A percentile compares a stretch with the other conserved stretches of the same genome.
Conservation (phyloP, 2,113 vertebrate genomes). For the Tragelaphus buxtoni region DNA sequence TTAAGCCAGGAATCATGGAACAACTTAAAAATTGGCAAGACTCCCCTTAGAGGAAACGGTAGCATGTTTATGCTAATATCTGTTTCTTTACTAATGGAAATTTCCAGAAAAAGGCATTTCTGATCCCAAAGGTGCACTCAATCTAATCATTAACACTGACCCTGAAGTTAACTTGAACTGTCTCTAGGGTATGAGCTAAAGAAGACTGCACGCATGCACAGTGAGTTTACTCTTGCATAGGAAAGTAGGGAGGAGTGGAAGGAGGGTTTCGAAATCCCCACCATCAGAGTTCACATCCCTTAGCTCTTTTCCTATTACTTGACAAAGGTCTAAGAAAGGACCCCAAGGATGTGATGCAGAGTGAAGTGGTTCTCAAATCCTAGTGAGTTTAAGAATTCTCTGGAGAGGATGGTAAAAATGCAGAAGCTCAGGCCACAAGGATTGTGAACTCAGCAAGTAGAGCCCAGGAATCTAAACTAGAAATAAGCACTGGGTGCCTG, state of each 20-base stretch:
- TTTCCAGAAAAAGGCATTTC: slow-evolving; percentile 22
- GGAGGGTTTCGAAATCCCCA: background rate
- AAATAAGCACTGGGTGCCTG: background rate
- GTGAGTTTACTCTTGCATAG: background rate
- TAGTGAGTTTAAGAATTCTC: background rate
- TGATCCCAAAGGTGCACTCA: background rate
- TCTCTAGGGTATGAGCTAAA: background rate
- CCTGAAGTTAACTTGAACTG: background rate
- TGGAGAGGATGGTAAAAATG: background rate
- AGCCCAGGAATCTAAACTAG: background rate
- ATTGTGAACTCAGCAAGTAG: background rate
- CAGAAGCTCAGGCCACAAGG: background rate
- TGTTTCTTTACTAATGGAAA: background rate
- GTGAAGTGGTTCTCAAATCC: background rate
- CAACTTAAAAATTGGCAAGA: background rate
- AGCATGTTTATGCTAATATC: background rate
- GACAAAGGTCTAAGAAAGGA: background rate
- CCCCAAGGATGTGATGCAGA: background rate
- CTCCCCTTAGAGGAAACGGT: too few species aligned
- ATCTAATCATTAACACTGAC: background rate
- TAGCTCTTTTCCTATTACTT: background rate
- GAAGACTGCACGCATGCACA: background rate
- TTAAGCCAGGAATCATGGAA: background rate
- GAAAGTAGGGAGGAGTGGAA: rapidly evolving
- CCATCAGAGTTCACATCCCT: background rate